phyloP scores from a whole-genome alignment of 2,797 vertebrate genomes.

The Coranthus polyacanthus region DNA sequence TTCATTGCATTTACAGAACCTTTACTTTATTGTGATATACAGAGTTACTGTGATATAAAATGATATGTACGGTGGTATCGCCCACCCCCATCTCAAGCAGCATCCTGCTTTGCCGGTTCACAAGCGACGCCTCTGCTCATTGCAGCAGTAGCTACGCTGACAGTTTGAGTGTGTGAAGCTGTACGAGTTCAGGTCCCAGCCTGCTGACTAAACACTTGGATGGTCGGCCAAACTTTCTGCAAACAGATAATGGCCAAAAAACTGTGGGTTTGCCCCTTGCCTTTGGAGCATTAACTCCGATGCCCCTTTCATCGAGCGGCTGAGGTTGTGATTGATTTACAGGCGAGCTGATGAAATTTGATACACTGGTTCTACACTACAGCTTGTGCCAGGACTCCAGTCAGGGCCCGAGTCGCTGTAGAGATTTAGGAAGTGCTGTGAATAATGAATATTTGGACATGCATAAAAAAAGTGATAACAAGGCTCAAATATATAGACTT shows the following conservation, averaged over 20 bases:
- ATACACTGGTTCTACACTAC: conserved; percentile 62
- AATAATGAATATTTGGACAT: conserved; percentile 31
- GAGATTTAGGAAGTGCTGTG: conserved; percentile 42
- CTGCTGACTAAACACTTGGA: conserved; percentile 15
- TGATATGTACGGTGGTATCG: too few species aligned
- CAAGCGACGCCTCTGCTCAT: too few species aligned
- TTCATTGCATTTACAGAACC: too few species aligned
- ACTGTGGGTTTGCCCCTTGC: conserved; percentile 25
- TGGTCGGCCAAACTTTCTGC: conserved; percentile 21
- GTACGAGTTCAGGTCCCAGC: background rate
- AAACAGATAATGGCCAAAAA: conserved; percentile 37
- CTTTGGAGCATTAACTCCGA: conserved; percentile 65
- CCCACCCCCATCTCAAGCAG: too few species aligned
- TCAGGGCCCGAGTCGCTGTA: conserved; percentile 28
- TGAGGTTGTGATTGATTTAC: conserved; percentile 75
- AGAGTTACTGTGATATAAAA: too few species aligned
- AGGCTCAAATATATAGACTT: conserved; percentile 4
- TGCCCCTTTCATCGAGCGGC: conserved; percentile 57
- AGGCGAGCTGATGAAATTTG: conserved; percentile 72
- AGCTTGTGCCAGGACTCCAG: conserved; percentile 48
- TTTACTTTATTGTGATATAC: too few species aligned
- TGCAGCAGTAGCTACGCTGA: background rate
- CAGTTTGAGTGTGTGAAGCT: background rate
- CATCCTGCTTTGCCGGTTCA: too few species aligned
- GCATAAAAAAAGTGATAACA: background rate